Evolutionary conservation across 2,888 invertebrate species (phyloP).

Genomic region (Diloba caeruleocephala): DNA sequence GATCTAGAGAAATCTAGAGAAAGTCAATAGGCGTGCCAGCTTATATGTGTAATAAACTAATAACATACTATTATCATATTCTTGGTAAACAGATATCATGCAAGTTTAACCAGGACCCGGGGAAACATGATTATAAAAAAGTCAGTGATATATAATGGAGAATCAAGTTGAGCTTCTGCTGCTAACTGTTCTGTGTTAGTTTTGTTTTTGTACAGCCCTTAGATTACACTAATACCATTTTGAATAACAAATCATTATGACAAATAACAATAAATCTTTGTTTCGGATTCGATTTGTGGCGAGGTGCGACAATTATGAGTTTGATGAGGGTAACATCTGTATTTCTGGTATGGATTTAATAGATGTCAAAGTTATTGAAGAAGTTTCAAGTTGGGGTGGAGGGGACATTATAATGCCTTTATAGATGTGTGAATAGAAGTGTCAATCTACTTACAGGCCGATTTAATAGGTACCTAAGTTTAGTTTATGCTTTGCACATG

Average conservation of each 20-base stretch:
- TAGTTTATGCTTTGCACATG: no score
- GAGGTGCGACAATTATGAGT: conserved; percentile 12
- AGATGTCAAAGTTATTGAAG: conserved; percentile 4
- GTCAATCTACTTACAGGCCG: no score
- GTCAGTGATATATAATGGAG: no score
- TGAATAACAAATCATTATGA: conserved; percentile 53
- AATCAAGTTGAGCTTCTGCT: neutral
- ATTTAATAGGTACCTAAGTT: no score
- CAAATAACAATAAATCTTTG: conserved; percentile 46
- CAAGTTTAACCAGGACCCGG: no score
- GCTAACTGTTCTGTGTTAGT: neutral
- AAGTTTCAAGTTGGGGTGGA: neutral
- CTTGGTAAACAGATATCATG: no score
- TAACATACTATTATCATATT: no score
- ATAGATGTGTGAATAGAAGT: neutral
- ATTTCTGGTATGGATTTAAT: conserved; percentile 5
- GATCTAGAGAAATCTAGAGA: no score
- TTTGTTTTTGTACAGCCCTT: conserved; percentile 35
- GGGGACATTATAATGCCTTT: conserved; percentile 1
- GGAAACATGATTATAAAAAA: no score
- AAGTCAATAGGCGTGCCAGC: no score
- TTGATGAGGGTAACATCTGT: conserved; percentile 31
- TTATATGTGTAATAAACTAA: no score
- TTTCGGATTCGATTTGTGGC: conserved; percentile 11
- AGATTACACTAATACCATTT: conserved; percentile 46